Base-by-base conservation (phyloP, 1,140 invertebrate species). In the Batillaria attramentaria region DNA sequence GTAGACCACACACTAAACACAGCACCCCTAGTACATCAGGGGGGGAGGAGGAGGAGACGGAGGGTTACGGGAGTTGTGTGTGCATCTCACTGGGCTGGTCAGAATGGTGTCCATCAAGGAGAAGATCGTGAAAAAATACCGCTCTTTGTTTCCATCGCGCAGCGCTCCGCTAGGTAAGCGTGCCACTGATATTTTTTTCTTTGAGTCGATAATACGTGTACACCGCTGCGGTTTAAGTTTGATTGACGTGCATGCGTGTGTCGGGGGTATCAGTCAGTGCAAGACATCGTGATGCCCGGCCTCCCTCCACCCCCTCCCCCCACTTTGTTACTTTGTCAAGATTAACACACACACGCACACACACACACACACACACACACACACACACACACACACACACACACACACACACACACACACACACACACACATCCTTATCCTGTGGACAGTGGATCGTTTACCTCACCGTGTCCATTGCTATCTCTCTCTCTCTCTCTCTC, bases 111-210 rank as follows among this genome's bases (percentile, higher is more conserved):
- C 84, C 35, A 84, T 88, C 37, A 83, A 81, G 72, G 85, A 88
- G 20, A 88, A 86, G 78, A 82, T 87, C 41, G 82, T 87, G 31
- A 80, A 87, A 79, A 88, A 86, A 77, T 87, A 84, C 66, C 79
- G 82, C 20, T 80, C 84, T 65, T 81, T 83, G 75, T 88, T 77
- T 57, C 81, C 74, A 60, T 77, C 69, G 18, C n/a, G 70, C 31
- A 72, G 50, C 28, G n/a, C n/a, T n/a, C 50, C 70, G n/a, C 70
- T 46, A 72, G 70, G 70, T 72, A 42, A 72, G 28, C 20, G 28
- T 28, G 16, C 62, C 62, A 8, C 8, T 65, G 62, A 8, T 65
- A 10, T 69, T 8, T 42, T 1, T n/a, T 2, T 41, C 24, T 42
- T 42, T 41, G 37, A 8, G 6, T 39, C 18, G 41, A 42, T 6